Evolutionary conservation across 2,797 vertebrate species (phyloP).

Genomic region (Phalanger gymnotis): DNA sequence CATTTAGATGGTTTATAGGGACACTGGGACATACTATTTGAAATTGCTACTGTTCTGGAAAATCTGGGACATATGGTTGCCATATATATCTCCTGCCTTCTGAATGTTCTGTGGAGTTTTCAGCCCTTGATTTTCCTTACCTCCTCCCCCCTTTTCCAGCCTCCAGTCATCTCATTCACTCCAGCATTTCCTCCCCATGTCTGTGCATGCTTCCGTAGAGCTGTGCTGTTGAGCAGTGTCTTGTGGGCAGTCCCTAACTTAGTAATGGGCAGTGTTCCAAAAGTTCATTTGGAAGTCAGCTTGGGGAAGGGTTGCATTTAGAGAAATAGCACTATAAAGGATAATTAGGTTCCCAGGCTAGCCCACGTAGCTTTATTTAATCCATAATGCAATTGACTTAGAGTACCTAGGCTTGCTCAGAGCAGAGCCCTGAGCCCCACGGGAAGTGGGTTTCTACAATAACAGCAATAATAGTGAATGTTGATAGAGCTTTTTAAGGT

Average conservation of each 20-base stretch:
- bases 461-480: background rate
- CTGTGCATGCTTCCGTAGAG: rapidly evolving
- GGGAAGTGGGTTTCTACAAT: background rate
- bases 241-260: background rate
- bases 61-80: background rate
- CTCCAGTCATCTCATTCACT: background rate
- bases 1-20: background rate
- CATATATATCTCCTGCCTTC: background rate
- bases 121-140: background rate
- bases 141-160: background rate
- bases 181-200: background rate
- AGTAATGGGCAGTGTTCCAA: background rate
- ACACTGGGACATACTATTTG: background rate
- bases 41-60: background rate
- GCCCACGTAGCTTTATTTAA: background rate
- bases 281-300: constrained; percentile 6
- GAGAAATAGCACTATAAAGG: background rate
- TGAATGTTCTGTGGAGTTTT: background rate
- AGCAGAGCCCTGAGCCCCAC: background rate
- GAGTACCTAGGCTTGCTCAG: background rate
- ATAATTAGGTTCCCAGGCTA: background rate
- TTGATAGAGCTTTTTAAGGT: background rate
- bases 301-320: background rate
- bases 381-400: background rate
- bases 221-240: rapidly evolving